Evolutionary conservation across 2,113 vertebrate species (phyloP).

Genomic region (Apaloderma vittatum): DNA sequence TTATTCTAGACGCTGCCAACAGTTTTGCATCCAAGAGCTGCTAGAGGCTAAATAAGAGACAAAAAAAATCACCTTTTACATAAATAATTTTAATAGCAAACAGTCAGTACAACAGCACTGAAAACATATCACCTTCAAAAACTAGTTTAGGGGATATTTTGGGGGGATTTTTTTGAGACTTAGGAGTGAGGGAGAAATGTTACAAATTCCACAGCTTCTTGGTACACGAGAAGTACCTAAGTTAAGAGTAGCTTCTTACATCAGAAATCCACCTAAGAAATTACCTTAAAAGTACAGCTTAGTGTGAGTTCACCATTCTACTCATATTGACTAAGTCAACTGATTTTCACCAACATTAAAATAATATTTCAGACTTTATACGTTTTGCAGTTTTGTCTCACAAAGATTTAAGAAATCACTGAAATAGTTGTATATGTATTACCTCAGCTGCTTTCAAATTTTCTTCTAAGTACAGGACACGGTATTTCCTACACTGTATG

Average conservation of each 20-base stretch:
- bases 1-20: background rate
- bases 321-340: background rate
- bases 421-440: background rate
- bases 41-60: background rate
- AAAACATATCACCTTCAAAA: background rate
- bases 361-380: background rate
- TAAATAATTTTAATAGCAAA: background rate
- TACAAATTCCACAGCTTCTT: background rate
- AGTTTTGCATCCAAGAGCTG: background rate
- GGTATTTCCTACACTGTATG: too few relatives aligned
- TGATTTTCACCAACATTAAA: background rate
- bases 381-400: accelerated
- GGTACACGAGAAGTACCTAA: background rate
- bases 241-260: background rate
- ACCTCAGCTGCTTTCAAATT: background rate
- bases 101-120: background rate
- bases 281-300: background rate
- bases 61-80: background rate
- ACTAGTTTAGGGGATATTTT: background rate
- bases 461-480: too few relatives aligned
- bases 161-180: background rate
- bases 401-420: background rate
- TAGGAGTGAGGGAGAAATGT: background rate
- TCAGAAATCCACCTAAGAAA: background rate
- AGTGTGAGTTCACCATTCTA: background rate